Evolutionary conservation across 2,888 invertebrate genomes (phyloP).

Genomic region (Abrostola triplasia): DNA sequence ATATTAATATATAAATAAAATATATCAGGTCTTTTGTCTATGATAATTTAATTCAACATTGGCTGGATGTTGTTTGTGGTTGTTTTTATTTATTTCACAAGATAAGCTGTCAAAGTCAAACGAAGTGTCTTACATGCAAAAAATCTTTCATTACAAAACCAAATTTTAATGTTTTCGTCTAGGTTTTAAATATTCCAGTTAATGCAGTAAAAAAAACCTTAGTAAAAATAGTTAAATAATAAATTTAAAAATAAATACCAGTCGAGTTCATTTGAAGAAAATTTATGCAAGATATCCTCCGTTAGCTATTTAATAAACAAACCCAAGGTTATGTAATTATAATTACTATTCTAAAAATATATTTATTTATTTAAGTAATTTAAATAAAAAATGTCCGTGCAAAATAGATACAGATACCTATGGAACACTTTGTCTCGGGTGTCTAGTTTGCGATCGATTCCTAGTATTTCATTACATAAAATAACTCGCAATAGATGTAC

Average conservation of each 20-base stretch:
- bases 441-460: slow-evolving; percentile 53
- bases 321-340: slow-evolving; percentile 32
- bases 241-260: background rate
- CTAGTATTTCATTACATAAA: slow-evolving; percentile 25
- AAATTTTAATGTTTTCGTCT: slow-evolving; percentile 2
- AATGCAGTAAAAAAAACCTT: background rate
- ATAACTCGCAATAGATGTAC: slow-evolving; percentile 32
- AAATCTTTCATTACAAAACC: background rate
- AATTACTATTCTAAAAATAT: background rate
- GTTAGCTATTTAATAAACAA: background rate
- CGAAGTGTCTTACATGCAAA: background rate
- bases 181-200: background rate
- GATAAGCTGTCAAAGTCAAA: background rate
- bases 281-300: background rate
- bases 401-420: slow-evolving; percentile 61
- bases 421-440: slow-evolving; percentile 65
- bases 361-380: background rate
- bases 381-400: slow-evolving; percentile 61
- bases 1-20: too few species aligned
- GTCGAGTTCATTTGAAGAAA: background rate
- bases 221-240: background rate
- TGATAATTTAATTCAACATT: too few species aligned
- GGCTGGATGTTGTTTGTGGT: too few species aligned
- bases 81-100: too few species aligned
- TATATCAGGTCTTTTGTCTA: too few species aligned